Conservation (phyloP, 2,113 vertebrate genomes). For the Brachyistius frenatus region DNA sequence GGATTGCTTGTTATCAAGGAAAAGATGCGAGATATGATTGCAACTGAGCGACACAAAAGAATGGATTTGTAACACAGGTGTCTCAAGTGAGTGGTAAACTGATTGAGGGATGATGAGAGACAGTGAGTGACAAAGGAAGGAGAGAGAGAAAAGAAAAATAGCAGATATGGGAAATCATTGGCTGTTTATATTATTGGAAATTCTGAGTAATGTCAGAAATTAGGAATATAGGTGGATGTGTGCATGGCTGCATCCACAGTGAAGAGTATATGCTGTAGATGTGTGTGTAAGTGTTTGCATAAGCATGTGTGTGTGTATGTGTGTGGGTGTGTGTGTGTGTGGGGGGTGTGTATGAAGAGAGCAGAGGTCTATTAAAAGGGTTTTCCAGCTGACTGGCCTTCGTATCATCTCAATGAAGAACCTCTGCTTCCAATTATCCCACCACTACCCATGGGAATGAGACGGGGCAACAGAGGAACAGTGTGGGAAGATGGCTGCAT, state of each 20-base stretch:
- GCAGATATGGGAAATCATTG: constrained; percentile 30
- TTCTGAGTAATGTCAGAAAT: constrained; percentile 38
- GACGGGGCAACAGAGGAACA: constrained; percentile 33
- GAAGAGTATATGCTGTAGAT: constrained; percentile 28
- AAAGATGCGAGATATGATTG: constrained; percentile 66
- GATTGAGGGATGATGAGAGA: constrained; percentile 25
- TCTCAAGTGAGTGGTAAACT: constrained; percentile 57
- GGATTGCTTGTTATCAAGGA: constrained; percentile 55
- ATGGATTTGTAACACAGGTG: constrained; percentile 54
- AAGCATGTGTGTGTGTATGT: constrained; percentile 15
- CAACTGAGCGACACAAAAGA: constrained; percentile 54
- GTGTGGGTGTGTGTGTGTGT: constrained; percentile 14
- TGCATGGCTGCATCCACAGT: constrained; percentile 32
- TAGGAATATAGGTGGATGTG: constrained; percentile 7
- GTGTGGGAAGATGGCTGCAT: constrained; percentile 20
- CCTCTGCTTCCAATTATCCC: constrained; percentile 81
- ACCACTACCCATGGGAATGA: constrained; percentile 54
- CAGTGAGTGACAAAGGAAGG: background rate
- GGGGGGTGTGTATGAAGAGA: constrained; percentile 14
- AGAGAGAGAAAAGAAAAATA: background rate
- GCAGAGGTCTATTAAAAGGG: constrained; percentile 78
- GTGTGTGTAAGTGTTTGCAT: constrained; percentile 45
- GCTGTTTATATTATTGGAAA: constrained; percentile 24
- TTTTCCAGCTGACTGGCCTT: constrained; percentile 79
- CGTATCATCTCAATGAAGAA: constrained; percentile 78